phyloP scores from a whole-genome alignment of 2,797 vertebrate species.

The Sebastes vulpes region DNA sequence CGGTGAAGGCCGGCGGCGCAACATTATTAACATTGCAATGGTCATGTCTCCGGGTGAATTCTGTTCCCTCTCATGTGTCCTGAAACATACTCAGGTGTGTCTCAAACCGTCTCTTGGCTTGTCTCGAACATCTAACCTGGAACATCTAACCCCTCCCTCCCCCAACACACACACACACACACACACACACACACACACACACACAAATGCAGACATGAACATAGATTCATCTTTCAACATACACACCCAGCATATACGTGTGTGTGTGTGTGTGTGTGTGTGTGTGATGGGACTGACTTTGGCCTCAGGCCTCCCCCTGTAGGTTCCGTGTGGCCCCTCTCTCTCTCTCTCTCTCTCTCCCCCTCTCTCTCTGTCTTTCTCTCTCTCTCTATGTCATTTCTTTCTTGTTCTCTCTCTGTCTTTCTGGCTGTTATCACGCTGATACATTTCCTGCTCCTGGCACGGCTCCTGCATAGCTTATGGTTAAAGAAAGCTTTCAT shows the following conservation, averaged over 20 bases:
- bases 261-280: conserved; percentile 28
- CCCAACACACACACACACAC: not conserved
- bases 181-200: not conserved
- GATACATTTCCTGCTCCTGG: conserved; percentile 87
- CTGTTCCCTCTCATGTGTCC: conserved; percentile 47
- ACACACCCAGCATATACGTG: conserved; percentile 72
- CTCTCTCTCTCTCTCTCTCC: conserved; percentile 64
- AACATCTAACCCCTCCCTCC: not conserved
- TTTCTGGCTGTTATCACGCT: conserved; percentile 85
- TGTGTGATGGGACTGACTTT: conserved; percentile 53
- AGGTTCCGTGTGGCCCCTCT: conserved; percentile 53
- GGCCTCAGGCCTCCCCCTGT: conserved; percentile 64
- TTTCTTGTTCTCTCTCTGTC: conserved; percentile 63
- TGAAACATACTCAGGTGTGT: conserved; percentile 63
- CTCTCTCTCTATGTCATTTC: conserved; percentile 30
- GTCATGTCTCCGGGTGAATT: conserved; percentile 73
- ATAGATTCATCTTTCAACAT: conserved; percentile 51
- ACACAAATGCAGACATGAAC: conserved; percentile 24
- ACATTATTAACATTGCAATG: conserved; percentile 47
- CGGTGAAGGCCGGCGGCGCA: conserved; percentile 24
- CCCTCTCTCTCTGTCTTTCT: conserved; percentile 16
- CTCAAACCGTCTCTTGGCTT: conserved; percentile 54
- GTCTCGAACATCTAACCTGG: conserved; percentile 12
- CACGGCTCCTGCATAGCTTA: conserved; percentile 87
- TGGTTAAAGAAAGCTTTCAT: conserved; percentile 88